Conservation (phyloP, 2,888 invertebrate species). For the Hirudinaria manillensis region DNA sequence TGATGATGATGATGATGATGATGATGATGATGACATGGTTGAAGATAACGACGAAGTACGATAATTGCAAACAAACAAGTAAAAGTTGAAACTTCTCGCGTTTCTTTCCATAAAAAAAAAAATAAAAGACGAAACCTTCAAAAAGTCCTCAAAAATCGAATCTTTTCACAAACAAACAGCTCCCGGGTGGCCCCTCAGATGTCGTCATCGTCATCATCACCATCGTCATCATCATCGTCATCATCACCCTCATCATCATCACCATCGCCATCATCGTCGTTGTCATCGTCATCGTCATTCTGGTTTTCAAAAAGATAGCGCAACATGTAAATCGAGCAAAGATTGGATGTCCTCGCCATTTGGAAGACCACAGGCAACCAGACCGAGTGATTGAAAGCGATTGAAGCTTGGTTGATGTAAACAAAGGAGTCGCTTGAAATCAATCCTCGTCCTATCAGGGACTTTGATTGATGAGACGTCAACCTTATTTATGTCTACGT, state of each 20-base stretch:
- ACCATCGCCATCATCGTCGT: background rate
- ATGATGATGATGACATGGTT: constrained; percentile 15
- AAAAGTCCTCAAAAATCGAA: background rate
- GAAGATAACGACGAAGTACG: background rate
- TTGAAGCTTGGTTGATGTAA: too few species aligned
- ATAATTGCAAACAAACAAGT: constrained; percentile 3
- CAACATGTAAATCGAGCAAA: background rate
- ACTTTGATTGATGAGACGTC: too few species aligned
- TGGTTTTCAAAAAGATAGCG: background rate
- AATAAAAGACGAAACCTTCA: too few species aligned
- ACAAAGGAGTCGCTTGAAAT: background rate
- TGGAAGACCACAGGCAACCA: background rate
- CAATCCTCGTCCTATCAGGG: background rate
- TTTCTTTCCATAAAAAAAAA: too few species aligned
- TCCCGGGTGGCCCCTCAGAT: background rate
- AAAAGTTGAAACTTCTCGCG: too few species aligned
- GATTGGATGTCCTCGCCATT: background rate
- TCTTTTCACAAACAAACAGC: background rate
- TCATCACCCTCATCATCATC: constrained; percentile 4
- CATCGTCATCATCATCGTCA: background rate
- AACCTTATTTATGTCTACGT: too few species aligned
- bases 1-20: constrained; percentile 21
- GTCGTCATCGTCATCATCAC: constrained; percentile 2
- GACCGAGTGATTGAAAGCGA: too few species aligned
- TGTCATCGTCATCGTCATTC: background rate